phyloP scores from a whole-genome alignment of 2,113 vertebrate species.

The Phalacrocorax pelagicus region DNA sequence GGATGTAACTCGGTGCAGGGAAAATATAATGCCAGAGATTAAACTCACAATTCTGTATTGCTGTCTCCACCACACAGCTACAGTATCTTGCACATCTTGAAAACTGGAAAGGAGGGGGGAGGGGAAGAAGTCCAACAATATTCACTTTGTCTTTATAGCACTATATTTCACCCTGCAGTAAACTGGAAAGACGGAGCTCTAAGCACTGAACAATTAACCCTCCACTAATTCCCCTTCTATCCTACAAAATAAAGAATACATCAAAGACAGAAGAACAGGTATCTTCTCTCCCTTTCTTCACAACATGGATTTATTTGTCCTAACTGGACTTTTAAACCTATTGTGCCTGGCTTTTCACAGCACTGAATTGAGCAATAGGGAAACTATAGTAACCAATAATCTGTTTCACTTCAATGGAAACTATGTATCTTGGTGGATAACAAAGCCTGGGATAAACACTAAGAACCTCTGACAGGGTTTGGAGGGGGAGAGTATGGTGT shows the following conservation, averaged over 20 bases:
- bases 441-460: constrained; percentile 77
- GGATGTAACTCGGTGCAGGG: background rate
- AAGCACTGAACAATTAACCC: constrained; percentile 48
- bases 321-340: constrained; percentile 69
- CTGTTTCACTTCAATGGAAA: constrained; percentile 81
- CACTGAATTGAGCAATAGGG: constrained; percentile 71
- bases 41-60: background rate
- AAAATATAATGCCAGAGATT: background rate
- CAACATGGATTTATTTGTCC: constrained; percentile 65
- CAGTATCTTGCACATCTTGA: constrained; percentile 27
- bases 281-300: constrained; percentile 53
- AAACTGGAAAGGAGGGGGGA: background rate
- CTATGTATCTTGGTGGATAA: constrained; percentile 79
- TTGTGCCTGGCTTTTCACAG: constrained; percentile 69
- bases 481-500: background rate
- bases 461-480: constrained; percentile 61
- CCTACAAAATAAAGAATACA: constrained; percentile 60
- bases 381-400: constrained; percentile 86
- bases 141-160: constrained; percentile 6
- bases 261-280: constrained; percentile 63
- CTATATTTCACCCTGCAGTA: background rate
- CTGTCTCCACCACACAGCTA: background rate
- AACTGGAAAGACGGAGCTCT: constrained; percentile 29
- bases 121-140: constrained; percentile 38
- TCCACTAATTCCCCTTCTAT: constrained; percentile 59